Evolutionary conservation across 1,140 invertebrate genomes (phyloP), one percentile per base, ranked within the genome.

Genomic region (Apocrypta bakeri): DNA sequence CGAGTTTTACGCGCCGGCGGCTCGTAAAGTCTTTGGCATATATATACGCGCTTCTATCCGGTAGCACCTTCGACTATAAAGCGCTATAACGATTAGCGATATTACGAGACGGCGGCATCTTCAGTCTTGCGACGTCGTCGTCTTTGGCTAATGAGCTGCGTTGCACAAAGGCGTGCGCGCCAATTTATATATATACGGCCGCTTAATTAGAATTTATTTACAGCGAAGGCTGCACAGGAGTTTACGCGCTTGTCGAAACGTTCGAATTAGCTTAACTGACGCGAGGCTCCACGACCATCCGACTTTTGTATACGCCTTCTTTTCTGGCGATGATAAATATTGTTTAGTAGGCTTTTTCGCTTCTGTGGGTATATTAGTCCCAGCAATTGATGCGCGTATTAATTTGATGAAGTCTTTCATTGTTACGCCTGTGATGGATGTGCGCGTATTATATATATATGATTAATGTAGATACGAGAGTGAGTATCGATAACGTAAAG

Each of bases 1-100:
- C 48, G 48, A 74, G 84, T 71, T 89, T 88, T 88, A 87, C 87
- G 84, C 71, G 75, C 84, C 73, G 79, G 85, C 88, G 24, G 83
- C 79, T 83, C 83, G 63, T 68, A 81, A 75, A 81, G 79, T 4
- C 40, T 78, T 68, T 68, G 68, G 79, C 69, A 71, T n/a, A n/a
- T n/a, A n/a, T n/a, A n/a, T 72, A 12, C 48, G 48, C 48, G 21
- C 25, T 31, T 68, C 84, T 84, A 64, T 40, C 83, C 79, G 82
- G 71, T 75, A 81, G 85, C 88, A 89, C 88, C 87, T 89, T 82
- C 71, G 84, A 84, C 88, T 87, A 87, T 88, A 88, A 89, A 89
- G 88, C 82, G 74, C 84, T 48, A 82, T 81, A 71, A 69, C 83
- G 84, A 76, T 82, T 76, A 81, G 72, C 79, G 61, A 81, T 81